Evolutionary conservation across 2,113 vertebrate species (phyloP).

Genomic region (Poecile atricapillus): DNA sequence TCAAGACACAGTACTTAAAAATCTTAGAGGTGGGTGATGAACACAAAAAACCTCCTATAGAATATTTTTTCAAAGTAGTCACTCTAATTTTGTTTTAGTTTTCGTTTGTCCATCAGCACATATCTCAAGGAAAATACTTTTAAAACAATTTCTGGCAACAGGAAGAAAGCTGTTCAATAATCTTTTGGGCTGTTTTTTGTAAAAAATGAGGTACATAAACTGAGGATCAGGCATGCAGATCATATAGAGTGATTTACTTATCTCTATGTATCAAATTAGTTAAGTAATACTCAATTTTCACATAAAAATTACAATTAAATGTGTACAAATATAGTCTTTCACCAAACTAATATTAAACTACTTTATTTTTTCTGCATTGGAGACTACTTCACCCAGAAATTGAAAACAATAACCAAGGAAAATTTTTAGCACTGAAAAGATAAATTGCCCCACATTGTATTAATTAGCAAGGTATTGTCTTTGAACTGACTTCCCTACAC

Average conservation of each 20-base stretch:
- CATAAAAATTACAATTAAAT: background rate
- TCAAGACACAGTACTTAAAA: background rate
- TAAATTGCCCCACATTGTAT: background rate
- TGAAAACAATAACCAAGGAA: background rate
- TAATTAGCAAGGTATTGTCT: background rate
- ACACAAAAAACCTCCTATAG: background rate
- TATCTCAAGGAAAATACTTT: background rate
- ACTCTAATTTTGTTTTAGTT: background rate
- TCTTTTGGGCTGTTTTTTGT: background rate
- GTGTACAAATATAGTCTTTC: background rate
- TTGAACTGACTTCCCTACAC: slow-evolving; percentile 1
- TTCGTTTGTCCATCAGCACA: background rate
- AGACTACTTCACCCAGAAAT: background rate
- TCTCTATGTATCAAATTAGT: background rate
- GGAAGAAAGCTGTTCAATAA: background rate
- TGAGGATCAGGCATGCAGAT: background rate
- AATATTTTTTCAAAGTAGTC: background rate
- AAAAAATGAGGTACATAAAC: background rate
- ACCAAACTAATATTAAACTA: background rate
- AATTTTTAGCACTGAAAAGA: background rate
- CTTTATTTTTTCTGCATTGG: background rate
- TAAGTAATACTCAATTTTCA: background rate
- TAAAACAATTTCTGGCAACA: background rate
- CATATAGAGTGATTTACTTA: background rate
- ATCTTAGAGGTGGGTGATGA: background rate